A percentile compares a stretch with the other conserved stretches of the same genome.
phyloP scores from a whole-genome alignment of 2,797 vertebrate species.

The Hapalemur alaotrensis region DNA sequence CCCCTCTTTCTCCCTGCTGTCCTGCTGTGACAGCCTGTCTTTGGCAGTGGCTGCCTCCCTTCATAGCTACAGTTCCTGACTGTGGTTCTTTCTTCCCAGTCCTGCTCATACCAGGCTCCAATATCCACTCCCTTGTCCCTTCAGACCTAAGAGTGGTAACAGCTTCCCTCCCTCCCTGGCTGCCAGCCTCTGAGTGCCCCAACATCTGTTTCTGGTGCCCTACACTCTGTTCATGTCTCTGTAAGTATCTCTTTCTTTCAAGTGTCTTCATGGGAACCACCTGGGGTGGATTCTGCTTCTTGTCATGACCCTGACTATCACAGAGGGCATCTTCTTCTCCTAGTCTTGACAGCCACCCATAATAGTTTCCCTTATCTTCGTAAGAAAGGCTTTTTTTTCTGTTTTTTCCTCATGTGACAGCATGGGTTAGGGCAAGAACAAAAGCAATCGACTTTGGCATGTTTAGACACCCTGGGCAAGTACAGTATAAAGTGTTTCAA shows the following conservation, averaged over 20 bases:
- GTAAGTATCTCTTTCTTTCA: background rate
- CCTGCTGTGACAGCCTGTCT: background rate
- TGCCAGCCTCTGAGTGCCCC: background rate
- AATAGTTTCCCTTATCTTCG: background rate
- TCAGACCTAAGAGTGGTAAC: background rate
- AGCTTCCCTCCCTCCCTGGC: background rate
- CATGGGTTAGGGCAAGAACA: background rate
- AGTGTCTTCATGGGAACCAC: background rate
- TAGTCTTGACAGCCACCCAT: background rate
- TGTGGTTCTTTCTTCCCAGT: background rate
- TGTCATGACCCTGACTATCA: background rate
- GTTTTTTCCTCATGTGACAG: background rate
- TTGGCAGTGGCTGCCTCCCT: background rate
- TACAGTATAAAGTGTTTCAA: background rate
- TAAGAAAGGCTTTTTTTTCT: background rate
- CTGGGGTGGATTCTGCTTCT: background rate
- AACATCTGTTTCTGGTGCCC: background rate
- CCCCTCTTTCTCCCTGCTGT: background rate
- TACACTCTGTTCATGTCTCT: background rate
- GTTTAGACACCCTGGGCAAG: background rate
- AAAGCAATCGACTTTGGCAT: background rate
- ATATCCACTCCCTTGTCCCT: background rate
- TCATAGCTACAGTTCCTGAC: background rate
- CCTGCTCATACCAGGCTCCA: background rate
- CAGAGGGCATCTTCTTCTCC: background rate